Percentiles rank a stretch among this genome's conserved stretches.
Evolutionary conservation across 2,888 invertebrate genomes (phyloP).

Genomic region (Zaprionus lineosus): DNA sequence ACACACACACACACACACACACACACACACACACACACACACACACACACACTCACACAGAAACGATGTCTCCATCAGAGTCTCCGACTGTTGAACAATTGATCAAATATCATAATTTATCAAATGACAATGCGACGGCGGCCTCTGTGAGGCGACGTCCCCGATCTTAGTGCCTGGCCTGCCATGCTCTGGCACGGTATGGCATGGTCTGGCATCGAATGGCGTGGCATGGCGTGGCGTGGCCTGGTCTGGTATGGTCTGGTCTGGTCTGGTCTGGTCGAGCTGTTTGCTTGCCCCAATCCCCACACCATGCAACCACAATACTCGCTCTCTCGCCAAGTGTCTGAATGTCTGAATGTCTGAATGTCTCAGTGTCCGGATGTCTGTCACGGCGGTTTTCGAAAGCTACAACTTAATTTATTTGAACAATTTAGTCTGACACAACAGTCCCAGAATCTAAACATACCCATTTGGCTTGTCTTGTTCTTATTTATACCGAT

Average conservation of each 20-base stretch:
- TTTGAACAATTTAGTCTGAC: constrained; percentile 77
- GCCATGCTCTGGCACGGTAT: no score
- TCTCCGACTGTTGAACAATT: constrained; percentile 69
- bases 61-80: constrained; percentile 44
- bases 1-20: constrained; percentile 1
- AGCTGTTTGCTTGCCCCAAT: constrained; percentile 73
- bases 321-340: neutral
- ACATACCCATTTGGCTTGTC: constrained; percentile 53
- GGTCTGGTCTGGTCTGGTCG: constrained; percentile 16
- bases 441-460: constrained; percentile 52
- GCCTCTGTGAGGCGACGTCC: constrained; percentile 64
- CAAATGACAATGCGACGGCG: constrained; percentile 75
- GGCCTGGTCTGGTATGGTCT: no score
- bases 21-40: neutral
- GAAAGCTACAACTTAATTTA: constrained; percentile 78
- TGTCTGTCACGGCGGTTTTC: constrained; percentile 33
- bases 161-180: constrained; percentile 43
- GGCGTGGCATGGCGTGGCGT: no score
- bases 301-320: constrained; percentile 57
- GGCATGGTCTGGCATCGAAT: no score
- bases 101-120: constrained; percentile 80
- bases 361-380: no score
- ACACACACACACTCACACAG: constrained; percentile 1
- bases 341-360: neutral
- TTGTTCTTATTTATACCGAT: constrained; percentile 66